Evolutionary conservation across 2,888 invertebrate genomes (phyloP), one percentile per base, ranked within the genome.

Genomic region (Thalpophila matura): DNA sequence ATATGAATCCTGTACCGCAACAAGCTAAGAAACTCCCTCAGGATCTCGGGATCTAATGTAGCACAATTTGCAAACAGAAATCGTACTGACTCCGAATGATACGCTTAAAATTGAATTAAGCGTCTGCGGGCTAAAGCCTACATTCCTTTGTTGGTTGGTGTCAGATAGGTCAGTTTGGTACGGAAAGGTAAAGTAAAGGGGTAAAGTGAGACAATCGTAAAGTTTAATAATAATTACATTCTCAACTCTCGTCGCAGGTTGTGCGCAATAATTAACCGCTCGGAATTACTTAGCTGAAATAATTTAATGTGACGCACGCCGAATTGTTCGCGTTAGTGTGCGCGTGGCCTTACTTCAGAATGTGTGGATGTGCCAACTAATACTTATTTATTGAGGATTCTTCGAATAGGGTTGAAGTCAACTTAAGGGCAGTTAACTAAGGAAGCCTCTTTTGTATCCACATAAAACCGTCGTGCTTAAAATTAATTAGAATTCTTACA

Each of bases 141-240:
- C 72, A 77, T 80, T 86, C 42, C 73, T 61, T 67, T 79, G 83
- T 61, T 37, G 57, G 53, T 49, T 20, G 40, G 35, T 49, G 79
- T 68, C 69, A 63, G 75, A 77, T 89, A 82, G 66, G 82, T 66
- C 86, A 69, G 87, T 86, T 77, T 67, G 73, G 49, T 58, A 69
- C 57, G 56, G 50, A 62, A 51, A 62, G 66, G 77, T 74, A 74
- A 82, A 85, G 89, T 83, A 89, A 93, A 92, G 92, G 95, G 95
- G 94, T 94, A 93, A 94, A 93, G 92, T 94, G 94, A 95, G 94
- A 95, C 95, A 95, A 95, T 95, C 94, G 95, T 94, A 94, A 94
- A 95, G 91, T 95, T 95, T 94, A 95, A 95, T 95, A 95, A 95
- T 95, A 95, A 95, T 95, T 95, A 95, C 94, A 94, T 94, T 94